Conservation (phyloP, 2,113 vertebrate genomes). For the Vulpes vulpes region DNA sequence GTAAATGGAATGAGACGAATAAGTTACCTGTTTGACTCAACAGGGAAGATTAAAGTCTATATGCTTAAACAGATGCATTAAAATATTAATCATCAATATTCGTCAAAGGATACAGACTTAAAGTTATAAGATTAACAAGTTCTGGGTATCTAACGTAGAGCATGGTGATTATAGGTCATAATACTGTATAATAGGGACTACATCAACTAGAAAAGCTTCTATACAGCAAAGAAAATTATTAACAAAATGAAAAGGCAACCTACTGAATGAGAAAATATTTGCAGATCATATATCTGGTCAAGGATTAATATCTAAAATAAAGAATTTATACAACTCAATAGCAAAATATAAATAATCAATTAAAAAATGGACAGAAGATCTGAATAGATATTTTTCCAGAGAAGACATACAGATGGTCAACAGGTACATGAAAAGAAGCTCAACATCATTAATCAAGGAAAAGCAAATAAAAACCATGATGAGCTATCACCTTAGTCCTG, state of each 20-base stretch:
- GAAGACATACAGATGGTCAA: not conserved
- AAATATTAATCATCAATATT: slow-evolving; percentile 43
- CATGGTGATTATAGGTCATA: not conserved
- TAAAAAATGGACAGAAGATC: not conserved
- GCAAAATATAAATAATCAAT: not conserved
- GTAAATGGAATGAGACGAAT: slow-evolving; percentile 42
- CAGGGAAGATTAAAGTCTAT: slow-evolving; percentile 63
- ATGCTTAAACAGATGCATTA: slow-evolving; percentile 37
- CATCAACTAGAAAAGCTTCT: not conserved
- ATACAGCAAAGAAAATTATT: not conserved
- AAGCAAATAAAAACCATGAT: not conserved
- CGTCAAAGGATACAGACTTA: not conserved
- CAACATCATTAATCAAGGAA: not conserved
- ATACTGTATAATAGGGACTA: not conserved
- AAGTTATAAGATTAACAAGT: not conserved
- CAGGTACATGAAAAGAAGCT: not conserved
- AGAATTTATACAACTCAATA: not conserved
- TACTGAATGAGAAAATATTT: not conserved
- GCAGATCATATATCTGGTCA: not conserved
- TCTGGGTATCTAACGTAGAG: not conserved
- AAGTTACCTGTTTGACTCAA: slow-evolving; percentile 38
- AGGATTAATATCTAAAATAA: not conserved
- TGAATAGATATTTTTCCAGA: not conserved
- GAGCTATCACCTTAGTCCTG: not conserved
- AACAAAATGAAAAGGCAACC: not conserved